Evolutionary conservation across 2,113 vertebrate species (phyloP), one percentile per base, ranked within the genome.

Genomic region (Electrona antarctica): DNA sequence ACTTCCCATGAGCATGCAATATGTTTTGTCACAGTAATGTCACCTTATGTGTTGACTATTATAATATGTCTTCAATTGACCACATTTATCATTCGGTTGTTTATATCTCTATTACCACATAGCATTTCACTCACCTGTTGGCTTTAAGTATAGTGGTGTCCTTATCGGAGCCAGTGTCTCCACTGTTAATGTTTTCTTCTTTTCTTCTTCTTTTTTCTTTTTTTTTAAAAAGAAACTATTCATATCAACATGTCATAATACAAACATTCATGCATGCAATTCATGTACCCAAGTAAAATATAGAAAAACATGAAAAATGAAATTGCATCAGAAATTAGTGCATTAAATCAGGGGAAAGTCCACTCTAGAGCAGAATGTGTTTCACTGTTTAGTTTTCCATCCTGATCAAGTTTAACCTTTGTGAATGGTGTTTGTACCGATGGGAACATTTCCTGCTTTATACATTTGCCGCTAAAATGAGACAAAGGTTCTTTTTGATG

Each of bases 91-190:
- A 71, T 69, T 56, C 46, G 41, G 67, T 55, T 63, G 76, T 80
- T 14, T 33, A 54, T 60, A 21, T 50, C 13, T 11, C n/a, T 14
- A 50, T 60, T 13, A 62, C 7, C 8, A 54, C 66, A 50, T 60
- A 51, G 58, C 29, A 28, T 12, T 68, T 67, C 65, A 75, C 72
- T 77, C 76, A 77, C 76, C 88, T 81, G 78, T 82, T 71, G 82
- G 87, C 83, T 86, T 89, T 77, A 67, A 77, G 70, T 76, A 21
- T 21, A 62, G 67, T 81, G 72, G 73, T 78, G 78, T 15, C 21
- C n/a, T n/a, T 58, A 9, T 50, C 60, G 21, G 28, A 51, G 9
- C 82, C 82, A 83, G 56, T 48, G 66, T 70, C 71, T 68, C 74
- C 47, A 49, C 74, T 62, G 50, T 51, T 83, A 60, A 59, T 73